These are phyloP conservation scores for Pycnomerus fuliginosus DNA, from an alignment of 2,888 invertebrate genomes.

Conservation along the genomic window DNA sequence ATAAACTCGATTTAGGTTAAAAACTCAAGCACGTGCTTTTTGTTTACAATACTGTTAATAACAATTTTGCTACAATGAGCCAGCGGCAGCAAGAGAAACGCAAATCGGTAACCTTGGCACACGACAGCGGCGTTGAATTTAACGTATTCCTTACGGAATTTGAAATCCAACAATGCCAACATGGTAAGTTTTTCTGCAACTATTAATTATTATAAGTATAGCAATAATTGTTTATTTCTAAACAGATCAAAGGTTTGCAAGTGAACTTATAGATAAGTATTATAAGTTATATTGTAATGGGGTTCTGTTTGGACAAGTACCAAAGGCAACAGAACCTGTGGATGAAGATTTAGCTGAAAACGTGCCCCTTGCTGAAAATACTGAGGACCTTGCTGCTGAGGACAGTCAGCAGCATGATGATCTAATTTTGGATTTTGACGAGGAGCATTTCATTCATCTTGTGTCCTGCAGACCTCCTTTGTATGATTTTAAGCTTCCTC, in stretches of 20 bases:
- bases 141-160: background rate
- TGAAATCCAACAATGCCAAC: background rate
- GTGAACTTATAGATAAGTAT: background rate
- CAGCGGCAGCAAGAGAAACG: no score
- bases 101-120: no score
- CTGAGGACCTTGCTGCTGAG: no score
- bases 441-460: background rate
- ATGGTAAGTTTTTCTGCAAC: background rate
- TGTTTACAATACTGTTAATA: no score
- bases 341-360: background rate
- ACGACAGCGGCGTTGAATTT: background rate
- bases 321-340: no score
- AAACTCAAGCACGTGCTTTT: no score
- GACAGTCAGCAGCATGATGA: no score
- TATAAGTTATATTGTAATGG: background rate
- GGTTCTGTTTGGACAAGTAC: background rate
- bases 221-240: background rate
- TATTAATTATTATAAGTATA: background rate
- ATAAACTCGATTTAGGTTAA: no score
- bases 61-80: no score
- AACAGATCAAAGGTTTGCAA: background rate
- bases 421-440: no score
- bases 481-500: background rate
- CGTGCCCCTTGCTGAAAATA: background rate
- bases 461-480: background rate